Evolutionary conservation across 2,888 invertebrate genomes (phyloP).

Genomic region (Xiphydria camelus): DNA sequence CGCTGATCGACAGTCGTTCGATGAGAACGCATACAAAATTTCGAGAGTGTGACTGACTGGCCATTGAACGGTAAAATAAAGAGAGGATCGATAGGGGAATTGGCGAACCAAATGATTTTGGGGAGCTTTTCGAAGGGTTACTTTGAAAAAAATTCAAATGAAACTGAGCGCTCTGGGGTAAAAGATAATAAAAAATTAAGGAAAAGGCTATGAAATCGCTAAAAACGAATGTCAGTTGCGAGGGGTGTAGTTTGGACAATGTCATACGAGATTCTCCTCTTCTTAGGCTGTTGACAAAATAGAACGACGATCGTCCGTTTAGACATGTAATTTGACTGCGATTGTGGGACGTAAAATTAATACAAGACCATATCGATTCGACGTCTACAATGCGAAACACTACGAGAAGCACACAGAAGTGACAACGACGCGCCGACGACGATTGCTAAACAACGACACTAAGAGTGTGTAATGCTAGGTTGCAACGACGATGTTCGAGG

Average conservation of each 20-base stretch:
- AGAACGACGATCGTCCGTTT: constrained; percentile 51
- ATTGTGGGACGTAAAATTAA: not conserved
- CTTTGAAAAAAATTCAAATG: constrained; percentile 5
- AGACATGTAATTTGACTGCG: constrained; percentile 26
- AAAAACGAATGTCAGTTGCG: constrained; percentile 39
- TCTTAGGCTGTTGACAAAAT: constrained; percentile 66
- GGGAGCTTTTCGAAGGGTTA: no score
- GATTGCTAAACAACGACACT: no score
- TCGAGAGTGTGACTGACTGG: no score
- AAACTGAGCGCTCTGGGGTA: constrained; percentile 3
- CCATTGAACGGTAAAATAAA: constrained; percentile 11
- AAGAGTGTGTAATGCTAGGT: no score
- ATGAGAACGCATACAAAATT: no score
- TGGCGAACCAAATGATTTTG: no score
- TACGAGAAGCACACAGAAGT: not conserved
- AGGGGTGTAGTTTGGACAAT: constrained; percentile 53
- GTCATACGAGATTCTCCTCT: constrained; percentile 60
- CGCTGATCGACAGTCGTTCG: no score
- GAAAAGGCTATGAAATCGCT: constrained; percentile 32
- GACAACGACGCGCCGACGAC: no score
- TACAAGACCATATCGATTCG: not conserved
- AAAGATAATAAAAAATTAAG: constrained; percentile 30
- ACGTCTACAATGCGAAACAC: not conserved
- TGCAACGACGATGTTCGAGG: no score
- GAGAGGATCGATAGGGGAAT: constrained; percentile 11